A percentile compares a stretch with the other conserved stretches of the same genome.
These are phyloP conservation scores for Lumbricus terrestris DNA, from an alignment of 2,888 invertebrate genomes.

Conservation along the genomic window DNA sequence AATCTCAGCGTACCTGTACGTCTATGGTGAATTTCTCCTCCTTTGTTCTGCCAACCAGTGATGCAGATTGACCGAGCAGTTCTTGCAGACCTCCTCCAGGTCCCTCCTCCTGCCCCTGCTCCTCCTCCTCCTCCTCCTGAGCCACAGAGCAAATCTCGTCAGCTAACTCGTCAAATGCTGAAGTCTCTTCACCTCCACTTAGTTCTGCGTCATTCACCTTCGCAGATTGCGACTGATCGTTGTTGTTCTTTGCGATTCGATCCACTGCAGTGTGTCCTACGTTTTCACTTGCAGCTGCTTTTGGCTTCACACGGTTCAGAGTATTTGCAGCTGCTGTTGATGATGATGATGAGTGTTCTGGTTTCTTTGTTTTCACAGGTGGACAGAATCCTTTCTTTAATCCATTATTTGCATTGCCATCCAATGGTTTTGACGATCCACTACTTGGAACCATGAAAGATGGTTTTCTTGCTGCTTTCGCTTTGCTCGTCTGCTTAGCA, in stretches of 20 bases:
- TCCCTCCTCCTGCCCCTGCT: not conserved
- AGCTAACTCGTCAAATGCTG: constrained; percentile 4
- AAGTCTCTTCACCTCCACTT: not conserved
- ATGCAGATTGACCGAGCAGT: not conserved
- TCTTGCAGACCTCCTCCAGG: not conserved
- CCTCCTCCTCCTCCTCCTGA: not conserved
- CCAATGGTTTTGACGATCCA: not conserved
- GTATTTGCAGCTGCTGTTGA: too few relatives aligned
- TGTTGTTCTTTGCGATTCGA: too few relatives aligned
- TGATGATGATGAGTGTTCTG: too few relatives aligned
- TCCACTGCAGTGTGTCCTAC: not conserved
- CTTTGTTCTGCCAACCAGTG: not conserved
- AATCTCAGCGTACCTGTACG: not conserved
- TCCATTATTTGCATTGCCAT: not conserved
- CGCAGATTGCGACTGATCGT: not conserved
- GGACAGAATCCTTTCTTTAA: constrained; percentile 3
- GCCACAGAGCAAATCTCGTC: not conserved
- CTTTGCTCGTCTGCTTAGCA: not conserved
- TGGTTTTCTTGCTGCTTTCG: not conserved
- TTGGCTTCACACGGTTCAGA: not conserved
- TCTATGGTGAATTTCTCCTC: not conserved
- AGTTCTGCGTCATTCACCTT: not conserved
- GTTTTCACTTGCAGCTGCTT: not conserved
- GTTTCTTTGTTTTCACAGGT: not conserved
- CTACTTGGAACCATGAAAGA: not conserved